These are phyloP conservation scores for Aplodontia rufa DNA, from an alignment of 2,113 vertebrate species.

Conservation along the genomic window DNA sequence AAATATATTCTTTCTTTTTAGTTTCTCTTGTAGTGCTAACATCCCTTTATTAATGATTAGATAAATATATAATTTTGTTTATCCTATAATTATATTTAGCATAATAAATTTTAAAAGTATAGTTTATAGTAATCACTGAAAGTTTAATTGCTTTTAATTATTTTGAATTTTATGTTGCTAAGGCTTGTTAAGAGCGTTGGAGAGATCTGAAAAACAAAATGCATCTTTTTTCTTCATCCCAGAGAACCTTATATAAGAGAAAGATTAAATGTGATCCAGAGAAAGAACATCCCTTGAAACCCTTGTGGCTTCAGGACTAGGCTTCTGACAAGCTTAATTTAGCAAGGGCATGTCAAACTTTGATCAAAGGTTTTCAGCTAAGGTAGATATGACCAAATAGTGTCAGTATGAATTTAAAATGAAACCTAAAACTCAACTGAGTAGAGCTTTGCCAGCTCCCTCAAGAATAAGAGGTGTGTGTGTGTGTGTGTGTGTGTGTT, in stretches of 20 bases:
- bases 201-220: conserved; percentile 22
- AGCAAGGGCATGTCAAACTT: not conserved
- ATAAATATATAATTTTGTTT: conserved; percentile 15
- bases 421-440: not conserved
- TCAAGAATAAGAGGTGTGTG: not conserved
- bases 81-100: not conserved
- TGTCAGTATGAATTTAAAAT: conserved; percentile 16
- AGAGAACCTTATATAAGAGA: not conserved
- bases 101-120: not conserved
- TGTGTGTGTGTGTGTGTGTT: not conserved
- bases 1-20: not conserved
- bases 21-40: not conserved
- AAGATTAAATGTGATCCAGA: not conserved
- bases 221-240: not conserved
- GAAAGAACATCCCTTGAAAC: not conserved
- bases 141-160: conserved; percentile 47
- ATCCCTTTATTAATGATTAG: not conserved
- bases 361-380: not conserved
- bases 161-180: conserved; percentile 43
- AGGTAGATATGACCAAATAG: not conserved
- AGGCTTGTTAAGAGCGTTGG: not conserved
- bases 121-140: not conserved
- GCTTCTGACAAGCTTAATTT: not conserved
- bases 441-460: not conserved
- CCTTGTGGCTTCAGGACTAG: not conserved